Evolutionary conservation across 2,888 invertebrate species (phyloP).

Genomic region (Tetragnatha montana): DNA sequence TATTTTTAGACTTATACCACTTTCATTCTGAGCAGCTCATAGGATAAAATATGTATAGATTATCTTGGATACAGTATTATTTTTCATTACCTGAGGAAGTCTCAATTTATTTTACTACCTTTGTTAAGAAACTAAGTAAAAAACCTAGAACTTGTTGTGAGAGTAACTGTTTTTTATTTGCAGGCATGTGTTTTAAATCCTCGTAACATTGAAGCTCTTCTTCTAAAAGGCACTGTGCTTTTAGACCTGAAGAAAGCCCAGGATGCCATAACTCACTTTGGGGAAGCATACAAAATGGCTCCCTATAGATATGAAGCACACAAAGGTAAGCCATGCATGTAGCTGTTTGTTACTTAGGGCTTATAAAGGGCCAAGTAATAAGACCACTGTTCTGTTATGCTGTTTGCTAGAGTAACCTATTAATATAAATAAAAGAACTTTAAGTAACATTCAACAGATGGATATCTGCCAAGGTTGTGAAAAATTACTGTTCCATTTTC

Average conservation of each 20-base stretch:
- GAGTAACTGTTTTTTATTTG: slow-evolving; percentile 15
- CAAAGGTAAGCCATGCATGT: slow-evolving; percentile 78
- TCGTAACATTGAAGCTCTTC: slow-evolving; percentile 83
- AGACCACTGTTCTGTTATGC: not conserved
- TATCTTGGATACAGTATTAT: no score
- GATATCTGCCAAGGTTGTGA: no score
- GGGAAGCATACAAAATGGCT: slow-evolving; percentile 81
- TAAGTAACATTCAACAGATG: no score
- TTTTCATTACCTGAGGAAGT: no score
- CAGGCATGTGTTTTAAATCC: slow-evolving; percentile 81
- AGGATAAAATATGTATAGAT: no score
- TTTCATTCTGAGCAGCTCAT: no score
- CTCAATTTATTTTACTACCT: no score
- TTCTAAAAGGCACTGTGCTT: slow-evolving; percentile 84
- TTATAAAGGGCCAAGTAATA: not conserved
- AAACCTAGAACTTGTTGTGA: no score
- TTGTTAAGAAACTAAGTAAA: no score
- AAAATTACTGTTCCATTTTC: no score
- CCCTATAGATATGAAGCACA: slow-evolving; percentile 85
- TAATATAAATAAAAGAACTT: no score
- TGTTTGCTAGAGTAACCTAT: not conserved
- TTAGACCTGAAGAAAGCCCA: slow-evolving; percentile 82
- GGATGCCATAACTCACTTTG: slow-evolving; percentile 82
- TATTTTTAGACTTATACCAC: no score
- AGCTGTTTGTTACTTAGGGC: not conserved